These are phyloP conservation scores for Drosophila paulistorum DNA, from an alignment of 1,140 invertebrate genomes.

Conservation along the genomic window DNA sequence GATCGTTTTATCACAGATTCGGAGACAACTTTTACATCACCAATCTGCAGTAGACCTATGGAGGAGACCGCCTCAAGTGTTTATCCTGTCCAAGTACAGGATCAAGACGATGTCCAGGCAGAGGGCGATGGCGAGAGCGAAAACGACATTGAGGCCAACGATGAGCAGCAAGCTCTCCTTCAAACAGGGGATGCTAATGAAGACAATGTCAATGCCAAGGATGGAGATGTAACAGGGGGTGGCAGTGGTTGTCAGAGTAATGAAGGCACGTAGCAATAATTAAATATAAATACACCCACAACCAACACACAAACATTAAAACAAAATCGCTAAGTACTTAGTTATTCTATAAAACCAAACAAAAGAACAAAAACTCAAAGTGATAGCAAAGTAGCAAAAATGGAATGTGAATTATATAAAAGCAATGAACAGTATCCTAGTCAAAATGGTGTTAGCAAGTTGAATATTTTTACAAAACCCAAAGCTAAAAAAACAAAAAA, in stretches of 20 bases:
- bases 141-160: conserved; percentile 66
- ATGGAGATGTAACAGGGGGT: conserved; percentile 29
- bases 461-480: conserved; percentile 69
- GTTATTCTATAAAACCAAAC: conserved; percentile 40
- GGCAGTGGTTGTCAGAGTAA: conserved; percentile 48
- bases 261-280: conserved; percentile 77
- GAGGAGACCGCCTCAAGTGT: conserved; percentile 21
- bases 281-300: conserved; percentile 43
- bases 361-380: conserved; percentile 63
- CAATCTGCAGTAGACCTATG: conserved; percentile 47
- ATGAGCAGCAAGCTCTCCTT: conserved; percentile 71
- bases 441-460: conserved; percentile 61
- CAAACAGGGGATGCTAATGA: conserved; percentile 22
- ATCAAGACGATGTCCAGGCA: conserved; percentile 31
- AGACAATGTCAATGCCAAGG: background rate
- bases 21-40: conserved; percentile 80
- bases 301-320: conserved; percentile 41
- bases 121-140: conserved; percentile 44
- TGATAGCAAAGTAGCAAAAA: conserved; percentile 81
- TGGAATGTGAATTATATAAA: conserved; percentile 83
- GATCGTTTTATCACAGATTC: conserved; percentile 56
- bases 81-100: conserved; percentile 5
- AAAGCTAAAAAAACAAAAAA: conserved; percentile 14
- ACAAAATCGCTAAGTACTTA: conserved; percentile 59
- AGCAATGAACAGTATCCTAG: conserved; percentile 83